Conservation (phyloP, 2,113 vertebrate genomes). For the Ardeotis arabs region DNA sequence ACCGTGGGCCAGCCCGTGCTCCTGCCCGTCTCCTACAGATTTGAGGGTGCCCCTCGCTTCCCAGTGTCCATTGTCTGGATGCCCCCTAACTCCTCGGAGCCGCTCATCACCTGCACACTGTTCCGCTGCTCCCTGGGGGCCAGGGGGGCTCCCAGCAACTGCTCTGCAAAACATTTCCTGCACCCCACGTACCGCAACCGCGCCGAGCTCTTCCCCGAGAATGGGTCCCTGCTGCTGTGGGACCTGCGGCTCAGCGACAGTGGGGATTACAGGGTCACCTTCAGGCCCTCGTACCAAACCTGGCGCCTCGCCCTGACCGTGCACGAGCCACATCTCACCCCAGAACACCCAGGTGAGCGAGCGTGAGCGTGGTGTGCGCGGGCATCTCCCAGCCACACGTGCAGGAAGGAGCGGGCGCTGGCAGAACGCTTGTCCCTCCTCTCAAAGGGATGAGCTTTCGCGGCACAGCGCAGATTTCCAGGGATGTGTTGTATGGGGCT, state of each 20-base stretch:
- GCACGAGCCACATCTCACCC: accelerated
- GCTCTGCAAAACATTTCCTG: accelerated
- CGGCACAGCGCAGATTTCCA: accelerated
- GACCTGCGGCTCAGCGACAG: not conserved
- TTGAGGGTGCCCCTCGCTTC: accelerated
- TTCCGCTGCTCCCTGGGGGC: accelerated
- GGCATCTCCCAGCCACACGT: accelerated
- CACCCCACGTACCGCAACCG: accelerated
- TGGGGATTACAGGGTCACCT: accelerated
- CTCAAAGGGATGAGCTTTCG: not conserved
- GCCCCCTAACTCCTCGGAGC: accelerated
- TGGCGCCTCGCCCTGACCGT: accelerated
- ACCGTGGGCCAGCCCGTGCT: not conserved
- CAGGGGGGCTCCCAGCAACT: accelerated
- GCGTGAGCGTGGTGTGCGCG: not conserved
- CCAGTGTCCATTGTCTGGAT: accelerated
- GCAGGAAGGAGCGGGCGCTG: accelerated
- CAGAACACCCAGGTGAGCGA: accelerated
- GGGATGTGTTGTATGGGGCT: accelerated
- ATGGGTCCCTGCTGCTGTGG: not conserved
- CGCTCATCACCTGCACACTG: accelerated
- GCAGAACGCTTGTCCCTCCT: accelerated
- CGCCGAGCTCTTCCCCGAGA: accelerated
- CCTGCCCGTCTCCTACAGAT: not conserved
- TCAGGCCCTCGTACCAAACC: accelerated